Conservation (phyloP, 2,113 vertebrate species). For the Odobenus rosmarus region DNA sequence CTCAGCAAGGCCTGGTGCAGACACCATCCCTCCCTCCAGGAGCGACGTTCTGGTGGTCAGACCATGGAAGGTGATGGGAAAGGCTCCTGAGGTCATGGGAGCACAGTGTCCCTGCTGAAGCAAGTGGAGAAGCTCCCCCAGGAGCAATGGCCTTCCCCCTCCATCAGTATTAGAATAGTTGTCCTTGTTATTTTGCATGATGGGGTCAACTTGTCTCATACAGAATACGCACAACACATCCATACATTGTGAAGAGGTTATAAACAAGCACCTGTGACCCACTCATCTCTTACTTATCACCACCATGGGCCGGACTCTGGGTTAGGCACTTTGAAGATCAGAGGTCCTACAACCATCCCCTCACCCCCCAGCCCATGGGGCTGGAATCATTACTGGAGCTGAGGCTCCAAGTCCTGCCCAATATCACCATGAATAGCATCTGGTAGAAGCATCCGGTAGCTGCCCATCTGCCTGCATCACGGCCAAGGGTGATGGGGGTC, state of each 20-base stretch:
- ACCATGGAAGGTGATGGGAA: rapidly evolving
- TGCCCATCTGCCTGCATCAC: rapidly evolving
- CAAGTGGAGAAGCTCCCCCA: neutral
- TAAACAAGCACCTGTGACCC: neutral
- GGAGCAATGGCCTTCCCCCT: neutral
- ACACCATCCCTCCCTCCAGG: neutral
- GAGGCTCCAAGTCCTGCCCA: neutral
- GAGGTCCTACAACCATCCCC: too few relatives aligned
- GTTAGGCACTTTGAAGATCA: neutral
- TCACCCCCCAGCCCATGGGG: rapidly evolving
- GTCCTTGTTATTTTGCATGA: neutral
- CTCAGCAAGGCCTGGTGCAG: neutral
- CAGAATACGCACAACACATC: neutral
- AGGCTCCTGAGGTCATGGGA: neutral
- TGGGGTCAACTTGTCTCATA: neutral
- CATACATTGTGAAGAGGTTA: neutral
- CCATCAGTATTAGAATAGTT: neutral
- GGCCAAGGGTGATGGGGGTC: too few relatives aligned
- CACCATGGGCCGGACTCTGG: rapidly evolving
- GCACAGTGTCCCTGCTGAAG: neutral
- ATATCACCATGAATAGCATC: rapidly evolving
- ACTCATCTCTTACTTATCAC: neutral
- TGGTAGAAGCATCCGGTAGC: neutral
- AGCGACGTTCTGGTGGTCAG: rapidly evolving
- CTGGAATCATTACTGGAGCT: neutral